Base-by-base conservation (phyloP, 2,113 vertebrate species). In the Cyanoliseus patagonus region DNA sequence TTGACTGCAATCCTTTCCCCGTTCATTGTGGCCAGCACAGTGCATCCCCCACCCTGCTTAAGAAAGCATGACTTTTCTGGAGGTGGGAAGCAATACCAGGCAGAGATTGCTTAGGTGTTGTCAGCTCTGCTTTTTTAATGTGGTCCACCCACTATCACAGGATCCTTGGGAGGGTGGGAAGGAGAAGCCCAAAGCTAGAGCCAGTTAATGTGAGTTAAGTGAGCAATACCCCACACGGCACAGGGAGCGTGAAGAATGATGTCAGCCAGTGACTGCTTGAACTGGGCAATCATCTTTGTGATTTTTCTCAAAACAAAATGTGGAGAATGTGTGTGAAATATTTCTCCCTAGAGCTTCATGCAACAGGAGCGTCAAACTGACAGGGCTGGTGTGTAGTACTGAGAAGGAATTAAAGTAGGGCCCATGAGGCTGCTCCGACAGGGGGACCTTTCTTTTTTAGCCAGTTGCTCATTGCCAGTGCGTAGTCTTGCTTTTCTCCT, bases 181-280 rank as follows among this genome's bases (percentile, higher is more conserved):
- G 44, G 52, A 93, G 57, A 66, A 73, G 74, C 44, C 55, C 3
- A 7, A 62, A 92, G 51, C 63, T 90, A 74, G 55, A 90, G 62
- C 61, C 74, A 52, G 49, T 89, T 87, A 57, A 57, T 72, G 31
- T 66, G 69, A 74, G 68, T 81, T 91, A 64, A 82, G 49, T 33
- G n/a, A 95, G 73, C 85, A 76, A 77, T 86, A 61, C 41, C 28
- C 42, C 4, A 33, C 53, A 44, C 14, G 2, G 77, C 81, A 81
- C 74, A 42, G 69, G 55, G 64, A 93, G 46, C 5, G 1, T 55
- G 74, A 84, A 88, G 70, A 82, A 61, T 91, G 20, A 86, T 88
- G 73, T 90, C 92, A 94, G 11, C 27, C 61, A 82, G 83, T 73
- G 83, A 84, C 86, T 88, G 70, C 86, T 44, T 51, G 77, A 91